phyloP scores from a whole-genome alignment of 2,888 invertebrate genomes.

The Platycnemis pennipes region DNA sequence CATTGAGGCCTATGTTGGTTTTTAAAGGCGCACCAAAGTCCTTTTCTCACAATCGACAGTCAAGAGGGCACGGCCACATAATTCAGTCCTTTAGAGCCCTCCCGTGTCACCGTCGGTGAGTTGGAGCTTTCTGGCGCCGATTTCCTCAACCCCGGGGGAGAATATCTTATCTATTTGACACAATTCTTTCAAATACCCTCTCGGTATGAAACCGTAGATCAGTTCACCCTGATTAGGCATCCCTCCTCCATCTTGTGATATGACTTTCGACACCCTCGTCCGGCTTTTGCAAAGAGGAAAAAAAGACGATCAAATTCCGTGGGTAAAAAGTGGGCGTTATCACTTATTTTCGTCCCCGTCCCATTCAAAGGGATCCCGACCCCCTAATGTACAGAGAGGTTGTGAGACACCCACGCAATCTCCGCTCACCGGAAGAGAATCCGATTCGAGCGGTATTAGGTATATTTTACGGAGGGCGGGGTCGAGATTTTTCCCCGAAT shows the following conservation, averaged over 20 bases:
- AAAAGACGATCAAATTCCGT: background rate
- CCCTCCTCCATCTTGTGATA: no score
- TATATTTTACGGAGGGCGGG: slow-evolving; percentile 19
- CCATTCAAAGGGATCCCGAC: no score
- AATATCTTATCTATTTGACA: no score
- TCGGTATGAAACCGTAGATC: no score
- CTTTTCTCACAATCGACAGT: no score
- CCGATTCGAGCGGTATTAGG: background rate
- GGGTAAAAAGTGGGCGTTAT: background rate
- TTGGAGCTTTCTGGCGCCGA: background rate
- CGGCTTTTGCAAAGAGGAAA: background rate
- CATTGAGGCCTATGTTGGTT: no score
- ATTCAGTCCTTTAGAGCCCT: background rate
- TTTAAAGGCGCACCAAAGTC: no score
- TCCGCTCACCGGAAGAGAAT: background rate
- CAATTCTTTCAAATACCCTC: no score
- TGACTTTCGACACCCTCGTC: no score
- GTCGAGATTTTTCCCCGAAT: background rate
- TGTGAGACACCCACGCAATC: background rate
- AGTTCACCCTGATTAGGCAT: no score
- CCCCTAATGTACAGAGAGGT: background rate
- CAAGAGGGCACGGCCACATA: background rate
- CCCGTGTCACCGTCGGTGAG: background rate
- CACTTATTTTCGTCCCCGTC: background rate
- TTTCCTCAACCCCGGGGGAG: background rate